Base-by-base conservation (phyloP, 2,888 invertebrate species). In the Hypena proboscidalis region DNA sequence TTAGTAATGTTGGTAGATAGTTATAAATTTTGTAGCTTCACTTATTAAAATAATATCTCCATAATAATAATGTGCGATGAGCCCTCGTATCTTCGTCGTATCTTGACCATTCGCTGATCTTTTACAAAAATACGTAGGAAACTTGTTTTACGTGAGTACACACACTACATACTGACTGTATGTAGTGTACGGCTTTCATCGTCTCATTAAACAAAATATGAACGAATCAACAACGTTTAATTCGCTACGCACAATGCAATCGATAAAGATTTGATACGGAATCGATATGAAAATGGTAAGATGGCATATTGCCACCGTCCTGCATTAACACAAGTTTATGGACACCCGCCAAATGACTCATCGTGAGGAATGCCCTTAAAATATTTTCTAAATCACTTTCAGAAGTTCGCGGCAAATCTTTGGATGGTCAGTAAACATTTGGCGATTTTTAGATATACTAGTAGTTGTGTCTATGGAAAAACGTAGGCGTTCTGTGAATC, bases 341-440 rank as follows among this genome's bases (percentile, higher is more conserved):
- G 80, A 71, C 52, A 41, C 22, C 32, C 44, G 80, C 80, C 80
- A 80, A 79, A 63, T 74, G 72, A 80, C 63, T 79, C 74, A 75
- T 58, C 50, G 50, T 40, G 48, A 70, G 69, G 75, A 79, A 77
- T 77, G 70, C 73, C 75, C 74, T 74, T 72, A 65, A 70, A 70
- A 70, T 65, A 63, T 68, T 66, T 59, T 51, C 48, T 54, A 57
- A 61, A 60, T 57, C 42, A 57, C 33, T 58, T 52, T 62, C 48
- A 42, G 42, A 46, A 15, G 30, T 67, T 70, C 49, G 38, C 26
- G 32, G 58, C 54, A 65, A 49, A 65, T 36, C 34, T 22, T 27
- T 13, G 31, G 25, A 35, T 20, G 21, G 6, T 22, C n/a, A 44
- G 33, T 23, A 33, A 37, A 21, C 7, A 43, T 30, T 32, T 31